Base-by-base conservation (phyloP, 2,113 vertebrate genomes). In the Cavia aperea region DNA sequence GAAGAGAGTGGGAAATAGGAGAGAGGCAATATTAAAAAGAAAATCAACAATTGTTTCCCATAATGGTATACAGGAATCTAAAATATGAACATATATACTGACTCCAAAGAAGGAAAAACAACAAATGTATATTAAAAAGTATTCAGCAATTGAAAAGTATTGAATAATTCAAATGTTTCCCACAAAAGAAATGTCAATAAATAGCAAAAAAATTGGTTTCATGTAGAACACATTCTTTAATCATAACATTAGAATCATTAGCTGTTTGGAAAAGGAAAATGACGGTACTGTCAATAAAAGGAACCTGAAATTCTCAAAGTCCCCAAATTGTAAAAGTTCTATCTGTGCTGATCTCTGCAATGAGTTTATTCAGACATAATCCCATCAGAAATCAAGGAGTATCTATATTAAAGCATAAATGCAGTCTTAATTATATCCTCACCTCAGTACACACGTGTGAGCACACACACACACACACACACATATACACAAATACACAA, bases 251-350 rank as follows among this genome's bases (percentile, higher is more conserved):
- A 89, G 65, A 89, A 83, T 39, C 13, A 24, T 14, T 58, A 68
- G 23, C n/a, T 81, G 8, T 46, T 87, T 77, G 51, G 46, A 83
- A 88, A 92, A 83, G 73, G 23, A 91, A 94, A 93, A 78, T 68
- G 31, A 81, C 39, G 36, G 3, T 24, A 23, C 4, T 72, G 46
- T 58, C 23, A 84, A 46, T 88, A 68, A 81, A 94, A 88, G n/a
- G 36, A 2, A 11, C 36, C 60, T 31, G 1, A 56, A 56, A 56
- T 56, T 15, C 56, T 56, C 56, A 15, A 56, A 13, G 70, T 54
- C 24, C 36, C 24, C 26, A 54, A 8, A 3, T 33, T 65, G 21
- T 3, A n/a, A 18, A 77, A 77, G 43, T 29, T 77, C 29, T 18
- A 26, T 14, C 49, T 31, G 49, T 51, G 5, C 31, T 66, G 39